Conservation (phyloP, 1,140 invertebrate species). For the Paraescarpia echinospica region DNA sequence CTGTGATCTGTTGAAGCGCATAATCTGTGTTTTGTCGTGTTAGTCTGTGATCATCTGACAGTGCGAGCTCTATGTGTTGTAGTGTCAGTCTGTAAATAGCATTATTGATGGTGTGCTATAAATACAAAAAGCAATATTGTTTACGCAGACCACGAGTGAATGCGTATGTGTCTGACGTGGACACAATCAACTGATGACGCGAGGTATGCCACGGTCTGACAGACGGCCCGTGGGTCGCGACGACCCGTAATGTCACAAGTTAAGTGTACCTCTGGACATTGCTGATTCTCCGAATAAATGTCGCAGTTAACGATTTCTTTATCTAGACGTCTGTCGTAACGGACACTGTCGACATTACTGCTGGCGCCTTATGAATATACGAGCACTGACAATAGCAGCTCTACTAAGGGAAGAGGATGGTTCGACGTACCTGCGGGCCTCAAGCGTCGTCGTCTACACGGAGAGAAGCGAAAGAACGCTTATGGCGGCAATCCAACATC, state of each 20-base stretch:
- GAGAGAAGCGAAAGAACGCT: not conserved
- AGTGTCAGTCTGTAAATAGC: too few relatives aligned
- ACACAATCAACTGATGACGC: too few relatives aligned
- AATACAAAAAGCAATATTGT: too few relatives aligned
- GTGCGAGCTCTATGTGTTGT: too few relatives aligned
- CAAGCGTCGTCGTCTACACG: not conserved
- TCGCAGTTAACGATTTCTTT: not conserved
- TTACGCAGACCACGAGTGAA: too few relatives aligned
- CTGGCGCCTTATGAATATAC: not conserved
- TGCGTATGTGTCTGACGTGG: too few relatives aligned
- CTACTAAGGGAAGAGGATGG: not conserved
- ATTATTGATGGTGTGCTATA: too few relatives aligned
- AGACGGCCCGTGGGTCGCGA: too few relatives aligned
- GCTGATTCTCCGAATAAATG: not conserved
- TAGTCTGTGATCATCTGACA: too few relatives aligned
- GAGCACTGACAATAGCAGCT: not conserved
- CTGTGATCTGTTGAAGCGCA: too few relatives aligned
- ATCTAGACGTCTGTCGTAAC: not conserved
- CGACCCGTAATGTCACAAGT: not conserved
- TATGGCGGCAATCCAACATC: not conserved
- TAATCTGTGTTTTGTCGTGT: too few relatives aligned
- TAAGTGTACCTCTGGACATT: not conserved
- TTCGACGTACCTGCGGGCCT: not conserved
- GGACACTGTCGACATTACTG: not conserved
- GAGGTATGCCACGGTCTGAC: not conserved